Conservation (phyloP, 1,140 invertebrate genomes). For the Drosophila persimilis region DNA sequence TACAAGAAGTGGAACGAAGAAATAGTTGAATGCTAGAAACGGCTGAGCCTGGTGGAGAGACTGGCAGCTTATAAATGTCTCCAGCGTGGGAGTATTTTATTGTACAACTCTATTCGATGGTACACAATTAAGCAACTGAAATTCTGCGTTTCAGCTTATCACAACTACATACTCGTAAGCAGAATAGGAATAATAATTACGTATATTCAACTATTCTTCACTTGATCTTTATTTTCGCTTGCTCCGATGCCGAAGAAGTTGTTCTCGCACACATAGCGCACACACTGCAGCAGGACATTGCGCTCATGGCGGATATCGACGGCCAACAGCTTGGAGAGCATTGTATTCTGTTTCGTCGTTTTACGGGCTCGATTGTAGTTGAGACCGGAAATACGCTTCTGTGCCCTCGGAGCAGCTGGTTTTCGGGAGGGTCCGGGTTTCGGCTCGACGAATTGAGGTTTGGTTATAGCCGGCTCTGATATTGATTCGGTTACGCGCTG, state of each 20-base stretch:
- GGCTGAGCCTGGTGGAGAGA: too few relatives aligned
- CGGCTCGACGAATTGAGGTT: not conserved
- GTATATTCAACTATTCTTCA: too few relatives aligned
- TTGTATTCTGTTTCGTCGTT: slow-evolving; percentile 82
- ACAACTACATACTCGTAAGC: slow-evolving; percentile 1
- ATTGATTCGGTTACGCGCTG: slow-evolving; percentile 33
- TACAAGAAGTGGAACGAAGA: too few relatives aligned
- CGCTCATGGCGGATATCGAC: slow-evolving; percentile 88
- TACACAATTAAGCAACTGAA: too few relatives aligned
- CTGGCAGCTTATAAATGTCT: too few relatives aligned
- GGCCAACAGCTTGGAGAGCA: slow-evolving; percentile 85
- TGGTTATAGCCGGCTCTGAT: not conserved
- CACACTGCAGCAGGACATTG: slow-evolving; percentile 89
- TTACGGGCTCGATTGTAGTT: slow-evolving; percentile 73
- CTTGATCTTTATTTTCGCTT: too few relatives aligned
- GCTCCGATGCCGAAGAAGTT: slow-evolving; percentile 86
- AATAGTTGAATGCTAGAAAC: too few relatives aligned
- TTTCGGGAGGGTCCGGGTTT: not conserved
- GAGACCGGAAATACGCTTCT: slow-evolving; percentile 63
- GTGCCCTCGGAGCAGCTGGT: not conserved
- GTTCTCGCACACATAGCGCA: slow-evolving; percentile 88
- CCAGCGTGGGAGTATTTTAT: too few relatives aligned
- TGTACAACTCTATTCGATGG: too few relatives aligned
- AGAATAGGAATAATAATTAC: too few relatives aligned
- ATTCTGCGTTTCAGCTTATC: slow-evolving; percentile 5